These are phyloP conservation scores for Sympetrum striolatum DNA, from an alignment of 2,888 invertebrate genomes.

Conservation along the genomic window DNA sequence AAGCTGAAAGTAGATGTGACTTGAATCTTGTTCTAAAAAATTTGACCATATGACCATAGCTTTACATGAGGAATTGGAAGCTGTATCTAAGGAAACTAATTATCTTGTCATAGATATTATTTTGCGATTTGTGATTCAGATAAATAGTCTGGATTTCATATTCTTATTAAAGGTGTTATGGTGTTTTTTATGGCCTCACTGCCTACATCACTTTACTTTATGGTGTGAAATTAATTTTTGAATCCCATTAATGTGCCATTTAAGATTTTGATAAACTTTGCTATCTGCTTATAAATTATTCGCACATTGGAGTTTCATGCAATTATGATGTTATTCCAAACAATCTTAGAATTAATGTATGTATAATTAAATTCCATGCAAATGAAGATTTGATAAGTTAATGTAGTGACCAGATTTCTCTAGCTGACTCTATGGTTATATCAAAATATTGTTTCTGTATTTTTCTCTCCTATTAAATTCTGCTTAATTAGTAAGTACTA, in stretches of 20 bases:
- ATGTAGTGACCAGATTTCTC: too few relatives aligned
- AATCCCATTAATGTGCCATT: not conserved
- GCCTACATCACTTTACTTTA: not conserved
- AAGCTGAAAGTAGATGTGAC: too few relatives aligned
- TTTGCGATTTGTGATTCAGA: not conserved
- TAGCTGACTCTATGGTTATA: too few relatives aligned
- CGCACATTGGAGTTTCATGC: not conserved
- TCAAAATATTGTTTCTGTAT: too few relatives aligned
- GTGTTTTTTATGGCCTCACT: not conserved
- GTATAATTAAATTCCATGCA: not conserved
- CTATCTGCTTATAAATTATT: not conserved
- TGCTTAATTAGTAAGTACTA: too few relatives aligned
- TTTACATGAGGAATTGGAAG: too few relatives aligned
- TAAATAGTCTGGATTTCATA: not conserved
- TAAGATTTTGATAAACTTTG: not conserved
- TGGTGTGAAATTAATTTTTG: not conserved
- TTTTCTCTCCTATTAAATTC: too few relatives aligned
- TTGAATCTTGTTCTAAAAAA: too few relatives aligned
- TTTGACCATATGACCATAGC: too few relatives aligned
- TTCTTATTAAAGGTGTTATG: not conserved
- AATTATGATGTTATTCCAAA: not conserved
- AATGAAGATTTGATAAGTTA: too few relatives aligned
- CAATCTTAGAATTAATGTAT: not conserved
- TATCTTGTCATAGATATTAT: not conserved
- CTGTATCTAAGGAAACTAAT: not conserved